These are phyloP conservation scores for Neogale vison DNA, from an alignment of 2,113 vertebrate genomes.

Conservation along the genomic window DNA sequence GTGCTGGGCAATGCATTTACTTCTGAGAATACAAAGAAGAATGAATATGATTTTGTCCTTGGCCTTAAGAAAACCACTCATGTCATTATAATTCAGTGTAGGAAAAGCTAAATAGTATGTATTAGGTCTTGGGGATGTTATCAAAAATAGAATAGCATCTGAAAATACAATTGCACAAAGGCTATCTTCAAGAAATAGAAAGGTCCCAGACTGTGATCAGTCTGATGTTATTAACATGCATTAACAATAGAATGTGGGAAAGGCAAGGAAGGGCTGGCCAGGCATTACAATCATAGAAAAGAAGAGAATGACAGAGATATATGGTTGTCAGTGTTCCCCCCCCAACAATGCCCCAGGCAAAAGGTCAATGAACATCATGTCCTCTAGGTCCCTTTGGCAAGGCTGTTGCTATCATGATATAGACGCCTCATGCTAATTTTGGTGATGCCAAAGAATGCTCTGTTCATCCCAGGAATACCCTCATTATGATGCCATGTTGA, in stretches of 20 bases:
- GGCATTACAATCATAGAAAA: not conserved
- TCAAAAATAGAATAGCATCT: not conserved
- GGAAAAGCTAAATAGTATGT: not conserved
- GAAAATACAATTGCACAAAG: not conserved
- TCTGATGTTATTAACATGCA: not conserved
- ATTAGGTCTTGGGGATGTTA: not conserved
- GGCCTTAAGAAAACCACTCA: constrained; percentile 18
- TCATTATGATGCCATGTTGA: not conserved
- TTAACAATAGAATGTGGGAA: not conserved
- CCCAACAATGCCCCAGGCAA: not conserved
- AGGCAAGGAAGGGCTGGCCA: not conserved
- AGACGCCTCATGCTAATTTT: not conserved
- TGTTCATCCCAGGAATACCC: not conserved
- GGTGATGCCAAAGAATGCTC: not conserved
- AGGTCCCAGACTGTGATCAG: not conserved
- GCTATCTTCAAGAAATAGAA: not conserved
- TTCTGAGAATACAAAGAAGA: not conserved
- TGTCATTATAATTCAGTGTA: not conserved
- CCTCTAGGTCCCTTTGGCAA: not conserved
- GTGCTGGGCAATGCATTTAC: not conserved
- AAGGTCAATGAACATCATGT: not conserved
- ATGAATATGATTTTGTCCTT: not conserved
- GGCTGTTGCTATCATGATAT: not conserved
- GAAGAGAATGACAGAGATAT: not conserved
- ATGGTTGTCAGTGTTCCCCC: not conserved